Base-by-base conservation (phyloP, 2,797 vertebrate species). In the Typhlichthys eigenmanni region DNA sequence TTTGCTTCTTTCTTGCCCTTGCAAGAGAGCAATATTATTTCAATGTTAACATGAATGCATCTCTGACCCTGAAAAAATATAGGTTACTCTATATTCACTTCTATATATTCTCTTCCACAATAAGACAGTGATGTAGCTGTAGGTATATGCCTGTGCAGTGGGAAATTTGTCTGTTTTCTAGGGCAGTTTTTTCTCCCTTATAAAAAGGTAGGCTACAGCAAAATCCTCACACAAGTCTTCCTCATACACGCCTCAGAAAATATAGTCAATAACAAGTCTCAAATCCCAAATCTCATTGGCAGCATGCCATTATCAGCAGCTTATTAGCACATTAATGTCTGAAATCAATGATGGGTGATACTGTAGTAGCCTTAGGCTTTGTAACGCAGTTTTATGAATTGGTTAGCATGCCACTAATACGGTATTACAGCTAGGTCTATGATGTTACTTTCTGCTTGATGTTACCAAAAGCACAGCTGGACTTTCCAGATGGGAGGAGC, bases 1-100 rank as follows among this genome's bases (percentile, higher is more conserved):
- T 74, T 71, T 43, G 13, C 53, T 3, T 24, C 2, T 24, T 24
- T 24, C 24, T 24, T 58, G 34, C 43, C 55, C 5, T 53, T 63
- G 17, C 43, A 48, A 49, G 16, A 32, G 11, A 47, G 5, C 11
- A 45, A 69, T n/a, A 16, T 1, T 2, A 9, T 47, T 32, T 3
- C 13, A 2, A 2, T 43, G 14, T 10, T 58, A 6, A 46, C 34
- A 19, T 48, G 5, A 62, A 34, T 17, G 49, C 5, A 55, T 13
- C 8, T 5, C 5, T 51, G 49, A 17, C 17, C 7, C 1, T 7
- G 7, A 17, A 38, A 38, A 16, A 9, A 16, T 9, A 19, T 11
- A 10, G 48, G 7, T 2, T 38, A 38, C 38, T 38, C 7, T 38
- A 38, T 38, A 38, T 38, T 38, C 38, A 38, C 38, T 38, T 38